These are phyloP conservation scores for Himalopsyche tibetana DNA, from an alignment of 2,888 invertebrate species.

Conservation along the genomic window DNA sequence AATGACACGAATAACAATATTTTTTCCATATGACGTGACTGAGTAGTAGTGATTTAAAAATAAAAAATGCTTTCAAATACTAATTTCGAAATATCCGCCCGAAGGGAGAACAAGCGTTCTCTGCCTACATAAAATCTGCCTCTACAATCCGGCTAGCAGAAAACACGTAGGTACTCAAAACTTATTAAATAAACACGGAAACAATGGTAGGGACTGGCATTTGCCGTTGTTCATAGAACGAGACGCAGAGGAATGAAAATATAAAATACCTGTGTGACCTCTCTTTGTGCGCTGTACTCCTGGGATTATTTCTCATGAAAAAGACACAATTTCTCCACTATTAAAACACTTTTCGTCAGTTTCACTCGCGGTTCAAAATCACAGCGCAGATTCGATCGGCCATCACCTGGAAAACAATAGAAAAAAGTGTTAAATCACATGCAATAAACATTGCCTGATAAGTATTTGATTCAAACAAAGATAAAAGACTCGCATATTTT, in stretches of 20 bases:
- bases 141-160: not conserved
- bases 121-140: conserved; percentile 1
- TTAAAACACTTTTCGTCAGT: conserved; percentile 26
- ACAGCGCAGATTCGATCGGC: conserved; percentile 10
- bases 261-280: conserved; percentile 20
- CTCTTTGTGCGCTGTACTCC: not conserved
- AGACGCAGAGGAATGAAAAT: conserved; percentile 17
- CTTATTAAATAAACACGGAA: conserved; percentile 32
- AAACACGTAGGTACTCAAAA: not conserved
- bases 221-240: conserved; percentile 15
- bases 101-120: not conserved
- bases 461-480: not conserved
- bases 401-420: not conserved
- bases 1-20: not conserved
- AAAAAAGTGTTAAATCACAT: not conserved
- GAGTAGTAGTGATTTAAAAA: not conserved
- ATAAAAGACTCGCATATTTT: no score
- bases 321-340: conserved; percentile 22
- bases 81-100: not conserved
- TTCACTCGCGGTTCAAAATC: conserved; percentile 2
- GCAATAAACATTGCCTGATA: not conserved
- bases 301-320: conserved; percentile 8
- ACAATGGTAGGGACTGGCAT: not conserved
- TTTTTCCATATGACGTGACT: not conserved
- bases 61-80: not conserved